These are phyloP conservation scores for Clarias macrocephalus DNA, from an alignment of 2,113 vertebrate species.

Conservation along the genomic window DNA sequence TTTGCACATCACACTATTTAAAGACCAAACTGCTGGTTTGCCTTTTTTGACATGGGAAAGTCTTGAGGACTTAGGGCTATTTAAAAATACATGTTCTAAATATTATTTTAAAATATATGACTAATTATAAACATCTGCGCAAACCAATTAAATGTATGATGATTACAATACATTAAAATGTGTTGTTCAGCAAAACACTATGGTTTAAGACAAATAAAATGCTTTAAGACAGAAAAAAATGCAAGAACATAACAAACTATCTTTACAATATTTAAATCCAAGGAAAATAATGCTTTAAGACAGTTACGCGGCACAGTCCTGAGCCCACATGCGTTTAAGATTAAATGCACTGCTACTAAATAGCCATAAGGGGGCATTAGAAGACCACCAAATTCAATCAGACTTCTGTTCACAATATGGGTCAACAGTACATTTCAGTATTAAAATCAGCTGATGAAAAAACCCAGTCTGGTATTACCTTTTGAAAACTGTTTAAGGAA, in stretches of 20 bases:
- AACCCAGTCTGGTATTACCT: neutral
- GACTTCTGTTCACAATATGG: neutral
- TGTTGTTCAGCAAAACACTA: neutral
- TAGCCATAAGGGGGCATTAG: constrained; percentile 15
- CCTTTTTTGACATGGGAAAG: no score
- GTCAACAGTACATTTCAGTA: neutral
- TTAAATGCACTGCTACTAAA: neutral
- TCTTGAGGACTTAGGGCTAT: neutral
- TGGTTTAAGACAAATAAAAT: neutral
- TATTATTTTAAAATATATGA: no score
- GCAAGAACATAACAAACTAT: neutral
- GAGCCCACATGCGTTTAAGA: neutral
- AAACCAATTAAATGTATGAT: neutral
- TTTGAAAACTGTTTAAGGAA: neutral
- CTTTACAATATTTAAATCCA: neutral
- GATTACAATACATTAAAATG: neutral
- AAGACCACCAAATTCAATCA: constrained; percentile 2
- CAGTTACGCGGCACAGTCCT: neutral
- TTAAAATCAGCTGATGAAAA: neutral
- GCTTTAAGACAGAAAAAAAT: neutral
- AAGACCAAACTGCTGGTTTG: no score
- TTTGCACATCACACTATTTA: no score
- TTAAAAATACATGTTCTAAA: no score
- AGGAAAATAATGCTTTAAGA: no score
- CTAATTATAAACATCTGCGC: no score